Evolutionary conservation across 2,797 vertebrate genomes (phyloP), one percentile per base, ranked within the genome.

Genomic region (Myotis vivesi): DNA sequence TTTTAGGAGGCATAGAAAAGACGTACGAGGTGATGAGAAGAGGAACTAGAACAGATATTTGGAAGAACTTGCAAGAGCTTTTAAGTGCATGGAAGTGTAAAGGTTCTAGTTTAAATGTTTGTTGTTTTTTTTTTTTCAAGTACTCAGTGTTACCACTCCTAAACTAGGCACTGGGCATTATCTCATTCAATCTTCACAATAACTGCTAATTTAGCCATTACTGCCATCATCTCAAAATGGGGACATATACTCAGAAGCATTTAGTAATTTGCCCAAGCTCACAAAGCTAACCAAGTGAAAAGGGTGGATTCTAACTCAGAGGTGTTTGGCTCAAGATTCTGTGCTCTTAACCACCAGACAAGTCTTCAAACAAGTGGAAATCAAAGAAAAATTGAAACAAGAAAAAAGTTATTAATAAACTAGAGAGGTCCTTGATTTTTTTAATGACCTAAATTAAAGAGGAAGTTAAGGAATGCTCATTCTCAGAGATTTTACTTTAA

Each of bases 401-500:
- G 53, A 95, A 85, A 82, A 87, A 87, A 41, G 49, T 89, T 81
- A 91, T 76, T 95, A 97, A 81, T 41, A 93, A 81, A 82, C 55
- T 17, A 77, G 23, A 92, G 44, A 79, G 17, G 44, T 62, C 84
- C 82, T 88, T 90, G 30, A 91, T 38, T 25, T 91, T 94, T 94
- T 84, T 82, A 86, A 80, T 53, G 71, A n/a, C 82, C 44, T 64
- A 95, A 92, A 36, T 92, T 92, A 90, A 96, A 95, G 10, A 91
- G 41, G 38, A 92, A 83, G 88, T 91, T 93, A 94, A 95, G 59
- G 49, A 88, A 87, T 75, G n/a, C 72, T 28, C 86, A 77, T 87
- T 94, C 68, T 91, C 62, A 89, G 75, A 87, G 28, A 93, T 73
- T 90, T 92, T 89, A 96, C n/a, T 81, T 95, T 55, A 93, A 80